These are phyloP conservation scores for Cyclina sinensis DNA, from an alignment of 1,140 invertebrate genomes.

Conservation along the genomic window DNA sequence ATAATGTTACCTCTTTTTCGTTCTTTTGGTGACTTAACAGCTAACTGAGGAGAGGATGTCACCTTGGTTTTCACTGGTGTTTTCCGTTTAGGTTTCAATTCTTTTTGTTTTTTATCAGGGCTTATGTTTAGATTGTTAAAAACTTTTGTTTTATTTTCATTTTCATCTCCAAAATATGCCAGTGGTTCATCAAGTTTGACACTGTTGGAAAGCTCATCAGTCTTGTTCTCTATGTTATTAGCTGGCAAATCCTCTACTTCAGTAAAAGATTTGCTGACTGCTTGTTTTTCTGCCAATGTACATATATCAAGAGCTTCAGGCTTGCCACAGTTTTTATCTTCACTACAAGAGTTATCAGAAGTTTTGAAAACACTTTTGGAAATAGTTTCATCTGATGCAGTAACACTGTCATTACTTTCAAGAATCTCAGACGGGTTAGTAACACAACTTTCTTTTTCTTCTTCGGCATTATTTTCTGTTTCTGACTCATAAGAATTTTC, in stretches of 20 bases:
- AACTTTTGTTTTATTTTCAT: not conserved
- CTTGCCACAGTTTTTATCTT: conserved; percentile 15
- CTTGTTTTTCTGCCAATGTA: too few species aligned
- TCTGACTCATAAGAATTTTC: conserved; percentile 47
- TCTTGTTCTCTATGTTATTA: conserved; percentile 8
- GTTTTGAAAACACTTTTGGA: not conserved
- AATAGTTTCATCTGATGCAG: not conserved
- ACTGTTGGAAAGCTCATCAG: conserved; percentile 28
- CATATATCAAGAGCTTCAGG: conserved; percentile 15
- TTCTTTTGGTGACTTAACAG: conserved; percentile 3
- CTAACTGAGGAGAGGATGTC: not conserved
- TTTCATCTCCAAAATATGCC: not conserved
- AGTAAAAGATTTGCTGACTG: too few species aligned
- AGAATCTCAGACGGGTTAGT: not conserved
- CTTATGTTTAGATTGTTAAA: not conserved
- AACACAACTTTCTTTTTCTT: not conserved
- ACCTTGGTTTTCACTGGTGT: not conserved
- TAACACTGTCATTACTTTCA: not conserved
- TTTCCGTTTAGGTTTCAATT: conserved; percentile 8
- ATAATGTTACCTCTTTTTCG: not conserved
- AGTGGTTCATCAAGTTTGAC: not conserved
- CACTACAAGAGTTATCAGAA: conserved; percentile 51
- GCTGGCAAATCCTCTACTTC: not conserved
- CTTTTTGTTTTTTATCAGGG: conserved; percentile 11
- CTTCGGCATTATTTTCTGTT: not conserved